Evolutionary conservation across 2,888 invertebrate species (phyloP).

Genomic region (Agrenia bidenticulata): DNA sequence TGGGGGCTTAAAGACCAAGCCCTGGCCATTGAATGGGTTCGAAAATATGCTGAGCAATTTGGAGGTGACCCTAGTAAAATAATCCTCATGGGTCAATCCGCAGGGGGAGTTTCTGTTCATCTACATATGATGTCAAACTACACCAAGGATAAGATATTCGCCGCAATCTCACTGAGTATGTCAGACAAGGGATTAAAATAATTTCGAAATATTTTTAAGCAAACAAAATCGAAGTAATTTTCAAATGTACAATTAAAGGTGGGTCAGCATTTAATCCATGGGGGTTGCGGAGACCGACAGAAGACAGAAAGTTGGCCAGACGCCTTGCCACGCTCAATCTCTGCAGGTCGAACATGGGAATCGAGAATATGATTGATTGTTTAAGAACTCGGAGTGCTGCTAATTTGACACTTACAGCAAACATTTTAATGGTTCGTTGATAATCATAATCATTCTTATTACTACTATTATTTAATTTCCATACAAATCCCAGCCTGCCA

Average conservation of each 20-base stretch:
- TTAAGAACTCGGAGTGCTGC: constrained; percentile 19
- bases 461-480: no score
- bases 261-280: constrained; percentile 36
- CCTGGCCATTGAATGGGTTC: constrained; percentile 29
- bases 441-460: no score
- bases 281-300: constrained; percentile 26
- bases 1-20: constrained; percentile 30
- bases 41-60: constrained; percentile 24
- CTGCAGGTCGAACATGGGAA: constrained; percentile 31
- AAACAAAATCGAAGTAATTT: no score
- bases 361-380: constrained; percentile 36
- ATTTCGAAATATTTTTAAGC: no score
- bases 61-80: constrained; percentile 28
- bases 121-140: constrained; percentile 28
- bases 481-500: no score
- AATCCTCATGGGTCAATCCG: constrained; percentile 14
- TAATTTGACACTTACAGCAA: constrained; percentile 27
- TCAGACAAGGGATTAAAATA: no score
- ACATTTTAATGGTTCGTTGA: constrained; percentile 25
- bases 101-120: constrained; percentile 13
- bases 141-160: constrained; percentile 32
- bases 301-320: constrained; percentile 28
- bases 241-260: no score
- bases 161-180: constrained; percentile 26
- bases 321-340: constrained; percentile 27